A percentile compares a stretch with the other conserved stretches of the same genome.
Conservation (phyloP, 1,140 invertebrate genomes). For the Bombus confusus region DNA sequence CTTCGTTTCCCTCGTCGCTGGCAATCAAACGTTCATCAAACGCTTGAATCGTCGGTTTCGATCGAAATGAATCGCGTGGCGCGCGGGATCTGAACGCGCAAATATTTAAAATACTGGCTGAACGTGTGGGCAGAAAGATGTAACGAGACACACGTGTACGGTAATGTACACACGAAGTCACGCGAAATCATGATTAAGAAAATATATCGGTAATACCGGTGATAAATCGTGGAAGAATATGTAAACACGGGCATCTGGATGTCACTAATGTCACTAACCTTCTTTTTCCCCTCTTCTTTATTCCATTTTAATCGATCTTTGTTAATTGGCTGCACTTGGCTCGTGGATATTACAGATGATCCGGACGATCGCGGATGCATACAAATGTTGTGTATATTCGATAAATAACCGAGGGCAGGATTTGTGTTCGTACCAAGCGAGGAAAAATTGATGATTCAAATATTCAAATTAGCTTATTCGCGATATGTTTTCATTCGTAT, state of each 20-base stretch:
- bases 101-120: neutral
- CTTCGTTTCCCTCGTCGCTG: neutral
- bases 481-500: neutral
- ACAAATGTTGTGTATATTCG: neutral
- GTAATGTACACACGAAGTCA: neutral
- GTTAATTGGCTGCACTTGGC: neutral
- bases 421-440: neutral
- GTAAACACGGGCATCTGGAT: neutral
- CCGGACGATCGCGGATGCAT: neutral
- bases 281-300: neutral
- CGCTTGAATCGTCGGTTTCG: neutral
- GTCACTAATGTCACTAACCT: neutral
- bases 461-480: neutral
- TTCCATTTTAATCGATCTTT: neutral
- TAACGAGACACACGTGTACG: no score
- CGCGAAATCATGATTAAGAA: slow-evolving; percentile 4
- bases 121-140: neutral
- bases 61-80: no score
- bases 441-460: neutral
- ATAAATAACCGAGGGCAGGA: neutral
- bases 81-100: neutral
- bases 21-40: neutral
- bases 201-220: neutral
- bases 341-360: neutral
- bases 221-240: neutral